Percentiles rank a stretch among this genome's conserved stretches.
These are phyloP conservation scores for Smittia aterrima DNA, from an alignment of 2,888 invertebrate species.

Conservation along the genomic window DNA sequence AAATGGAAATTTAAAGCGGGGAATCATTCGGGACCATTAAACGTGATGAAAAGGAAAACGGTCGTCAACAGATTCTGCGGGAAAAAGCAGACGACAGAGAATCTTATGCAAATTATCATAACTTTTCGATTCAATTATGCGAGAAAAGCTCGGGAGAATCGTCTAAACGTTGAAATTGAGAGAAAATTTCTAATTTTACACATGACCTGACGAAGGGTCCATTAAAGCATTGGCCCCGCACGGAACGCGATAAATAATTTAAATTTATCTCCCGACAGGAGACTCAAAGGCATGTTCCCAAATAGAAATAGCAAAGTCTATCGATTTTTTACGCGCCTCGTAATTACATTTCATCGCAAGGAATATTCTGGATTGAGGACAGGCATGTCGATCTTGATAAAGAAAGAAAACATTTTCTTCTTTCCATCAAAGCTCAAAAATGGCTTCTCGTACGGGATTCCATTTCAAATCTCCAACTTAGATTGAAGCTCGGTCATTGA, in stretches of 20 bases:
- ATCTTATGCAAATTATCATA: slow-evolving; percentile 25
- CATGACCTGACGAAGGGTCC: slow-evolving; percentile 4
- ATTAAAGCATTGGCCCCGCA: not conserved
- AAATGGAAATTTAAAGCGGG: slow-evolving; percentile 7
- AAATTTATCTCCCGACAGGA: not conserved
- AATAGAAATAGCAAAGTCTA: not conserved
- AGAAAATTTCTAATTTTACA: slow-evolving; percentile 14
- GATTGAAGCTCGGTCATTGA: not conserved
- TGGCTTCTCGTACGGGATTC: not conserved
- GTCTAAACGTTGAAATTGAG: not conserved
- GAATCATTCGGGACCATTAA: not conserved
- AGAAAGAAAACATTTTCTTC: not conserved
- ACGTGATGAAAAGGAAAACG: not conserved
- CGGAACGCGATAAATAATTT: not conserved
- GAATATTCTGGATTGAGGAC: not conserved
- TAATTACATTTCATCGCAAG: slow-evolving; percentile 3
- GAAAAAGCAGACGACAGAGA: not conserved
- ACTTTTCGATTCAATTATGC: slow-evolving; percentile 25
- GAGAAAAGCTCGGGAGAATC: not conserved
- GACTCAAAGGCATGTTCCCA: not conserved
- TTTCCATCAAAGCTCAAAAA: not conserved
- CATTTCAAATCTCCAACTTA: too few species aligned
- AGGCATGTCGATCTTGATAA: not conserved
- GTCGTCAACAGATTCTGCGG: not conserved
- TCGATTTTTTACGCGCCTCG: not conserved